Base-by-base conservation (phyloP, 2,888 invertebrate genomes). In the Andrena bucephala region DNA sequence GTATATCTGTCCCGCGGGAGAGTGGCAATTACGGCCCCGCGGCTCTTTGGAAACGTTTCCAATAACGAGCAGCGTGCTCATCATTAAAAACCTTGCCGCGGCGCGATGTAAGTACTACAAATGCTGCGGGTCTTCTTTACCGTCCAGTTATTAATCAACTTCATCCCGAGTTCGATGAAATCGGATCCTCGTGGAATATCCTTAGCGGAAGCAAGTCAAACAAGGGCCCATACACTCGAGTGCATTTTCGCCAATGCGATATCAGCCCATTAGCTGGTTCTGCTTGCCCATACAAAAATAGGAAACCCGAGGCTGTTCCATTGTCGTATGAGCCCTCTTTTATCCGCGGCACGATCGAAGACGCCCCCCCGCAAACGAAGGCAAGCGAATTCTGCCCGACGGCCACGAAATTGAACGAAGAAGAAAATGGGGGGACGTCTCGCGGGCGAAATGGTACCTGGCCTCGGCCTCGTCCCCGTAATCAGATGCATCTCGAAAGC, bases 401-500 rank as follows among this genome's bases (percentile, higher is more conserved):
- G 27, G 31, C 5, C 1, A 1, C 13, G 48, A n/a, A 33, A 74
- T 74, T 60, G 36, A 65, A 76, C 67, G 60, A 27, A 42, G 6
- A 13, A 8, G 52, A 33, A 69, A 57, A 54, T 24, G 60, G 57
- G 54, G 29, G 27, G 16, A 73, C 59, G 63, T 31, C 62, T 6
- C 50, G n/a, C 10, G 57, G 13, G 29, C 27, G 36, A 62, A 70
- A 80, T 71, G 63, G 33, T 69, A 71, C 62, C 20, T 16, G 42
- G 60, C 69, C 57, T 62, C 57, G 57, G 72, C 72, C 72, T 69
- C 57, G 59, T 72, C 65, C 76, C 31, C 31, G 66, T 77, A 75
- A 83, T 83, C 63, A 73, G 73, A 59, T 69, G 72, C 74, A 59
- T 65, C 67, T 33, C 52, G 24, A 29, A 66, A 62, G 59, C 65